Percentiles rank a stretch among this genome's conserved stretches.
These are phyloP conservation scores for Sandelia bainsii DNA, from an alignment of 2,797 vertebrate genomes.

Conservation along the genomic window DNA sequence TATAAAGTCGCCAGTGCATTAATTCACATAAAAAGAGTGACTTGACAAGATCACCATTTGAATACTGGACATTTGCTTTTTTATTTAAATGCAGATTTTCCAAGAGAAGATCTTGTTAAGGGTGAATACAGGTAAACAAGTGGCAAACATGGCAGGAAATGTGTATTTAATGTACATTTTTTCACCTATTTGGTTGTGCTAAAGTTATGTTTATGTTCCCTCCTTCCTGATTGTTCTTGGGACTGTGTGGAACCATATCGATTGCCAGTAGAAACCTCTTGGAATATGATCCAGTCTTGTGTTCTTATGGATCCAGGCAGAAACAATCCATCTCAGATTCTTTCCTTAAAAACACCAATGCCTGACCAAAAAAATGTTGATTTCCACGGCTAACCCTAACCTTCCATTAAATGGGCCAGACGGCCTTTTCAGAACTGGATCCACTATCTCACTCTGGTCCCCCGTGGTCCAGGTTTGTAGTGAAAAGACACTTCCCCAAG, in stretches of 20 bases:
- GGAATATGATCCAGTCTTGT: no score
- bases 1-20: no score
- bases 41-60: background rate
- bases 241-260: background rate
- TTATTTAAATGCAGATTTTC: background rate
- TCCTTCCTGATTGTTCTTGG: background rate
- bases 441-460: background rate
- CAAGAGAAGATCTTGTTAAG: background rate
- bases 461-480: background rate
- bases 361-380: background rate
- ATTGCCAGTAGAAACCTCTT: background rate
- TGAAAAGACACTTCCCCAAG: no score
- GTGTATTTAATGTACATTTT: background rate
- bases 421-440: background rate
- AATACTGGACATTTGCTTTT: constrained; percentile 5
- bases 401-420: background rate
- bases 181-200: background rate
- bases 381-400: background rate
- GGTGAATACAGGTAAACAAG: background rate
- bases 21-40: no score
- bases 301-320: background rate
- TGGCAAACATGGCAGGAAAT: no score
- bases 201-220: background rate
- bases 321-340: background rate
- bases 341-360: background rate